Evolutionary conservation across 2,113 vertebrate genomes (phyloP).

Genomic region (Trinectes maculatus): DNA sequence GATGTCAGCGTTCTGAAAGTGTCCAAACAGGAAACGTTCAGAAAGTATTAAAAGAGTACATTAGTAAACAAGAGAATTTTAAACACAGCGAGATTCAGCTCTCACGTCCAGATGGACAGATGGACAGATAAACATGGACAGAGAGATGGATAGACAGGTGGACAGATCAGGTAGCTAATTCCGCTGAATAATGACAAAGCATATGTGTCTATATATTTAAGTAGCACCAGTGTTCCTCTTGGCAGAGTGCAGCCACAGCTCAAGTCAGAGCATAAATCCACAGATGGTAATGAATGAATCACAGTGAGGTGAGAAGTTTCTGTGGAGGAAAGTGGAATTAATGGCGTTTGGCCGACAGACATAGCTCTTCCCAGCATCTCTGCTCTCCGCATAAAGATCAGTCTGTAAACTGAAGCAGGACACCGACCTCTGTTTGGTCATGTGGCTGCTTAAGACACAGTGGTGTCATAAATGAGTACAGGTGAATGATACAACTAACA

Average conservation of each 20-base stretch:
- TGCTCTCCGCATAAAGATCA: conserved; percentile 19
- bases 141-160: no score
- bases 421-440: background rate
- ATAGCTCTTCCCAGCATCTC: background rate
- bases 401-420: conserved; percentile 17
- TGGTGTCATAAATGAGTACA: no score
- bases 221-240: conserved; percentile 46
- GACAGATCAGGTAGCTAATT: no score
- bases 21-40: no score
- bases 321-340: conserved; percentile 36
- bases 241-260: conserved; percentile 47
- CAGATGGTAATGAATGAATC: conserved; percentile 53
- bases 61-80: background rate
- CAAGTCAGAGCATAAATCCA: conserved; percentile 59
- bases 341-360: conserved; percentile 33
- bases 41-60: no score
- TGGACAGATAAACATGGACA: no score
- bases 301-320: conserved; percentile 52
- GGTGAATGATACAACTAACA: no score
- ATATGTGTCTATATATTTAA: conserved; percentile 47
- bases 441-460: no score
- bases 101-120: conserved; percentile 2
- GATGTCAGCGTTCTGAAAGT: no score
- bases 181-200: conserved; percentile 45
- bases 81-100: conserved; percentile 12